These are phyloP conservation scores for Drosophila maculinotata DNA, from an alignment of 2,888 invertebrate genomes.

Conservation along the genomic window DNA sequence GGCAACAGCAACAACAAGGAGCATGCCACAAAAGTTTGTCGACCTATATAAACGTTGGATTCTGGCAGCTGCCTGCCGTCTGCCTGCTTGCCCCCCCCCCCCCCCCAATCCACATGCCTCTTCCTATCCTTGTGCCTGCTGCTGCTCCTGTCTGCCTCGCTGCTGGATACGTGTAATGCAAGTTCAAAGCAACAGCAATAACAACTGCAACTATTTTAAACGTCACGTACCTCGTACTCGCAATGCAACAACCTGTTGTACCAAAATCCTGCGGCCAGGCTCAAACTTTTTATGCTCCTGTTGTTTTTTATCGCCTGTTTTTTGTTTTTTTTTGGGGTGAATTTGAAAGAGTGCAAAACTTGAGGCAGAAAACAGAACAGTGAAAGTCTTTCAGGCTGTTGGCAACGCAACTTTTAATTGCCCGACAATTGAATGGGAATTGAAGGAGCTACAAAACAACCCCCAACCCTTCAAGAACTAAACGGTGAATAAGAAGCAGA, in stretches of 20 bases:
- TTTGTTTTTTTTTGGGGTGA: slow-evolving; percentile 21
- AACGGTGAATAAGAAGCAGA: neutral
- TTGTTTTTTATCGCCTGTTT: slow-evolving; percentile 20
- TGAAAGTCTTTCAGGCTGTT: slow-evolving; percentile 64
- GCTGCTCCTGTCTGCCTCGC: slow-evolving; percentile 2
- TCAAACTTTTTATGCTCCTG: slow-evolving; percentile 13
- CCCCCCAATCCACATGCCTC: neutral
- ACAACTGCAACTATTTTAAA: slow-evolving; percentile 69
- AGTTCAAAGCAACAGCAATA: slow-evolving; percentile 67
- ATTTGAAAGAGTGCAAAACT: slow-evolving; percentile 32
- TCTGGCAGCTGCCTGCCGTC: slow-evolving; percentile 46
- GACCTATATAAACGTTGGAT: slow-evolving; percentile 75
- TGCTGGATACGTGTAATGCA: slow-evolving; percentile 76
- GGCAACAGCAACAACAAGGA: slow-evolving; percentile 49
- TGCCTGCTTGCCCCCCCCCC: neutral
- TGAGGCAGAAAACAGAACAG: slow-evolving; percentile 29
- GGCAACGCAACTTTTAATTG: slow-evolving; percentile 72
- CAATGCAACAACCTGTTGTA: slow-evolving; percentile 78
- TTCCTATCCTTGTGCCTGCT: too few species aligned
- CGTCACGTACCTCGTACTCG: slow-evolving; percentile 65
- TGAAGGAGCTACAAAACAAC: slow-evolving; percentile 23
- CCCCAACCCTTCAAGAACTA: slow-evolving; percentile 10
- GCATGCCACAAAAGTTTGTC: slow-evolving; percentile 78
- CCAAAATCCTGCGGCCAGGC: slow-evolving; percentile 60
- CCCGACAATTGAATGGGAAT: slow-evolving; percentile 67